Evolutionary conservation across 2,888 invertebrate species (phyloP).

Genomic region (Operophtera brumata): DNA sequence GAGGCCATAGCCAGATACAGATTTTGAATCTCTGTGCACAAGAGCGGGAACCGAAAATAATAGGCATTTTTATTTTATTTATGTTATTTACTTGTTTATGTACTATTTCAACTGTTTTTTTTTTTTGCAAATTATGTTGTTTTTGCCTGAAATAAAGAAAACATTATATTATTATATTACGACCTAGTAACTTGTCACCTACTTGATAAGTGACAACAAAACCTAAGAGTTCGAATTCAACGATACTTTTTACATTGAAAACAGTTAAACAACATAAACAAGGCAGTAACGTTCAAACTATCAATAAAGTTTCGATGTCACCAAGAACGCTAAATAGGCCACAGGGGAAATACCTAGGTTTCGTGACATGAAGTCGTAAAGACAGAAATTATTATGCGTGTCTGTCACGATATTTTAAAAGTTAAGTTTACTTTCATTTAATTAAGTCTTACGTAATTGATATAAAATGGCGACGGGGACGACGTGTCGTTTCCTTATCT

Average conservation of each 20-base stretch:
- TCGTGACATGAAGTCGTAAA: constrained; percentile 24
- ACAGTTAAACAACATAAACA: neutral
- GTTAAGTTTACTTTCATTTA: constrained; percentile 11
- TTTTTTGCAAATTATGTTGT: too few species aligned
- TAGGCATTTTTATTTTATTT: too few species aligned
- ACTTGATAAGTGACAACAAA: neutral
- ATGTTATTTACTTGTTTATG: too few species aligned
- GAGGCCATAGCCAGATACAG: too few species aligned
- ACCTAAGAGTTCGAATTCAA: neutral
- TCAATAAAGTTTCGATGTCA: constrained; percentile 7
- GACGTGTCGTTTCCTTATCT: neutral
- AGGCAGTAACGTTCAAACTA: constrained; percentile 4
- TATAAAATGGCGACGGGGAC: neutral
- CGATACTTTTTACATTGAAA: neutral
- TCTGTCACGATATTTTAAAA: constrained; percentile 20
- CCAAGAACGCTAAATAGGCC: constrained; percentile 1
- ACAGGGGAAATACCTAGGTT: constrained; percentile 20
- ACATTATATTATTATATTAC: too few species aligned
- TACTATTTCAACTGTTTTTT: too few species aligned
- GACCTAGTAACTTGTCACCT: too few species aligned
- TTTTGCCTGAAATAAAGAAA: too few species aligned
- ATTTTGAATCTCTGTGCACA: too few species aligned
- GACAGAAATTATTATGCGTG: constrained; percentile 11
- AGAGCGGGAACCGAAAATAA: too few species aligned
- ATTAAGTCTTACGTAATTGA: constrained; percentile 6